Conservation (phyloP, 2,113 vertebrate genomes). For the Tupaia chinensis region DNA sequence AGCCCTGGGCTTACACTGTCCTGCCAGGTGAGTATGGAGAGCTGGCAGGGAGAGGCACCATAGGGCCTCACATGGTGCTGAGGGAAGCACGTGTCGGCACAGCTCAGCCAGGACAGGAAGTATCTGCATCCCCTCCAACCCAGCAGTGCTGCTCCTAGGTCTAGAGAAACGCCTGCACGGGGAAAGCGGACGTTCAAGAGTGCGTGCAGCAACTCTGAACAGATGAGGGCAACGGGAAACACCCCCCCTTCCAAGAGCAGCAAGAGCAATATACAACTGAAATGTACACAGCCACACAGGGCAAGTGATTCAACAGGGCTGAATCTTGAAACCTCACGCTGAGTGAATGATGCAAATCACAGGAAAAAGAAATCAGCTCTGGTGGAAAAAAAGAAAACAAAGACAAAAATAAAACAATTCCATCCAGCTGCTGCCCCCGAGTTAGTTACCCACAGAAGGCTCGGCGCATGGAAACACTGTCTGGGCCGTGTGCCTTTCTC, state of each 20-base stretch:
- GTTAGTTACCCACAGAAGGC: neutral
- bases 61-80: neutral
- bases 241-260: neutral
- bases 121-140: neutral
- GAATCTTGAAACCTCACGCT: neutral
- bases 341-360: neutral
- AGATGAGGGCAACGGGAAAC: neutral
- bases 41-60: neutral
- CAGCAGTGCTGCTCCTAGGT: neutral
- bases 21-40: neutral
- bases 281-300: neutral
- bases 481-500: neutral
- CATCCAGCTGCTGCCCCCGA: neutral
- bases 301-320: neutral
- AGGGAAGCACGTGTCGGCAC: neutral
- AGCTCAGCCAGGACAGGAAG: neutral
- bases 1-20: neutral
- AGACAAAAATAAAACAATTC: neutral
- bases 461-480: neutral
- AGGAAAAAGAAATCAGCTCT: neutral
- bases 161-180: neutral
- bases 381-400: neutral
- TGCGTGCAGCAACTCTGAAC: neutral
- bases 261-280: neutral
- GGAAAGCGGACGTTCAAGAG: neutral